Evolutionary conservation across 2,888 invertebrate genomes (phyloP), one percentile per base, ranked within the genome.

Genomic region (Lypha dubia): DNA sequence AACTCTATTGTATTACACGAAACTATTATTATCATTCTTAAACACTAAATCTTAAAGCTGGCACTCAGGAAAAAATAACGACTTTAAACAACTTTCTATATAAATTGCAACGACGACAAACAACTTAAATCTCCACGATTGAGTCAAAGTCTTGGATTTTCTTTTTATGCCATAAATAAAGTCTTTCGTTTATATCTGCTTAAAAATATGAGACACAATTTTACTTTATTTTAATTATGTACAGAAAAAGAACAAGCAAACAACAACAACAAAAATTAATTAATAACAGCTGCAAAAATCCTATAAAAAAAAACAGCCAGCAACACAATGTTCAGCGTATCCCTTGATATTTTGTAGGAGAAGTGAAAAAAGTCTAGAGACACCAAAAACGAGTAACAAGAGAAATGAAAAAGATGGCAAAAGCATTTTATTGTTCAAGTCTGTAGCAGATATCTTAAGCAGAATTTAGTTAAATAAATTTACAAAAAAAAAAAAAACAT

Each of bases 381-480:
- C 56, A 28, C 22, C 13, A 9, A 7, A n/a, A 67, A 13, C 41
- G 65, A 53, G 15, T 38, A 17, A 17, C n/a, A 13, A 51, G 22
- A 63, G 51, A 56, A 53, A 41, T 17, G 51, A 13, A 49, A 46
- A 41, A 53, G 8, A 44, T 32, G 28, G 38, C n/a, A 24, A 75
- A 53, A 51, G 62, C 28, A 79, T 77, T 77, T 60, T 60, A 77
- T 77, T 77, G 68, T 51, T 60, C 28, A 22, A 68, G 51, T 41
- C 68, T 51, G 46, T 38, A 46, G 49, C 22, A 58, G 58, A 51
- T 60, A 62, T 70, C 41, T 68, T 46, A 60, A 68, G 38, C 44
- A 41, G 35, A 20, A 75, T 75, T 75, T 41, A 70, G 56, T 68
- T 28, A 68, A 81, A 81, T 75, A 81, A 81, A 74, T 75, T 56